Evolutionary conservation across 2,113 vertebrate genomes (phyloP).

Genomic region (Rhynchomys soricoides): DNA sequence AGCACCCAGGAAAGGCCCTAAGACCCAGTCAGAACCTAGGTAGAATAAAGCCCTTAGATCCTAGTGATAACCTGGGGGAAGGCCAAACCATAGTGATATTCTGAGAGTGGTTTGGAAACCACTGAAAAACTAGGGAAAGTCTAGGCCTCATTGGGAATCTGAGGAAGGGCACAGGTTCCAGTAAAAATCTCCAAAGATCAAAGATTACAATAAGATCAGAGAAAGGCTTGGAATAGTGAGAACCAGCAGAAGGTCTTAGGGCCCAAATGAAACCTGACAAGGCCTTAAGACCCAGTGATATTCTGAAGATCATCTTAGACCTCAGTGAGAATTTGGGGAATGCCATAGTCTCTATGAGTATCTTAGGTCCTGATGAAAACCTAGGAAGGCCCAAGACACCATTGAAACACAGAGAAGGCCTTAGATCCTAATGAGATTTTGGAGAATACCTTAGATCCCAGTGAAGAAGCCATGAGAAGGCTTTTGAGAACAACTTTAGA

Average conservation of each 20-base stretch:
- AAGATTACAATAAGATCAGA: background rate
- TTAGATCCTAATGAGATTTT: no score
- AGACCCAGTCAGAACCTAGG: background rate
- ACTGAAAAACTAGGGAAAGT: background rate
- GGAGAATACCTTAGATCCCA: no score
- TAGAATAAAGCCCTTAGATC: no score
- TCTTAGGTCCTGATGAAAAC: no score
- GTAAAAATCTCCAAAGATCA: background rate
- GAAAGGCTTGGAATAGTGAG: background rate
- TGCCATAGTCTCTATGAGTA: no score
- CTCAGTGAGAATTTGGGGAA: background rate
- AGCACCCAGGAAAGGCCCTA: background rate
- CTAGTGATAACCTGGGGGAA: background rate
- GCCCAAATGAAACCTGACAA: background rate
- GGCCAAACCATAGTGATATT: background rate
- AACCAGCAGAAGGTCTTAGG: background rate
- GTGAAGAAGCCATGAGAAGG: no score
- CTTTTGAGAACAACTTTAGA: no score
- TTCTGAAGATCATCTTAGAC: background rate
- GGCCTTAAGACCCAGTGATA: background rate
- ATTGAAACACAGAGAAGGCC: no score
- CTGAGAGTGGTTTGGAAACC: background rate
- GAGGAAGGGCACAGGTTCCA: background rate
- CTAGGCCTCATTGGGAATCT: background rate
- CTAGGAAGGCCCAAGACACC: no score